Conservation (phyloP, 2,113 vertebrate species). For the Camelus bactrianus region DNA sequence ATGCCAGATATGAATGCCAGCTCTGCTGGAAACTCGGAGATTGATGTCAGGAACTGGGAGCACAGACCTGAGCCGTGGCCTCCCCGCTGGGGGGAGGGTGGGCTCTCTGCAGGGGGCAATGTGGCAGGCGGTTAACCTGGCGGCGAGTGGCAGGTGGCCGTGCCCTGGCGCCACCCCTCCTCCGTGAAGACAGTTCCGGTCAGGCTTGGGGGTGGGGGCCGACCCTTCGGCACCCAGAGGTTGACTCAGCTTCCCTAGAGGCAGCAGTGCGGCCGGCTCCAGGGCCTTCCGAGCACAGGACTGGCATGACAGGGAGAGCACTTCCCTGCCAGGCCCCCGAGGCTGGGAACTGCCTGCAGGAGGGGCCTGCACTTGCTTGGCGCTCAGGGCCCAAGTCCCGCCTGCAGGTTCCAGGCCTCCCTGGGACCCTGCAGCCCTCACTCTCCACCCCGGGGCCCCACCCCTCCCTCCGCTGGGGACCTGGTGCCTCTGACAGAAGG, state of each 20-base stretch:
- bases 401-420: not conserved
- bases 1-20: not conserved
- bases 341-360: not conserved
- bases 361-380: not conserved
- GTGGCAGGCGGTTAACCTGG: not conserved
- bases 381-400: not conserved
- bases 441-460: not conserved
- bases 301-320: rapidly evolving
- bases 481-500: not conserved
- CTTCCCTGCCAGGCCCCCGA: not conserved
- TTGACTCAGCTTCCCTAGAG: not conserved
- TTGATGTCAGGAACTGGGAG: not conserved
- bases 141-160: not conserved
- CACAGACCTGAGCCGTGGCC: too few species aligned
- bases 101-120: not conserved
- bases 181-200: not conserved
- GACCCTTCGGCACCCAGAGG: not conserved
- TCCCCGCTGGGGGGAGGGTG: not conserved
- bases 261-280: too few species aligned
- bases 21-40: not conserved
- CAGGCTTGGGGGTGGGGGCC: not conserved
- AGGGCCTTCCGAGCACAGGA: not conserved
- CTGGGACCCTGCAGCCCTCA: not conserved
- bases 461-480: too few species aligned
- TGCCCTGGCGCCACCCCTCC: not conserved